Evolutionary conservation across 2,888 invertebrate genomes (phyloP), one percentile per base, ranked within the genome.

Genomic region (Patella pellucida): DNA sequence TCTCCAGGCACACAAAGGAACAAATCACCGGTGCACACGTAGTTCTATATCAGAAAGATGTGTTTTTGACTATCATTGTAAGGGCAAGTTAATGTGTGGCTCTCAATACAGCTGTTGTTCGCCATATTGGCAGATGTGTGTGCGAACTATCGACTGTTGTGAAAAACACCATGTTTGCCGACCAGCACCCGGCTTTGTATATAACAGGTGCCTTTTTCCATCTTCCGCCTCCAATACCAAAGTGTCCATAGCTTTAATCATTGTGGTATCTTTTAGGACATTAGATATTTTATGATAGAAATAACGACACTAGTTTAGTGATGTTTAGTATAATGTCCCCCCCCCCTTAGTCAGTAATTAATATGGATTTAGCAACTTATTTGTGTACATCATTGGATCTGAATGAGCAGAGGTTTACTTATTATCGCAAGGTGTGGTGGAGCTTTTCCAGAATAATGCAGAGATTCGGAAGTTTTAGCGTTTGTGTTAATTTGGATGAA

Each of bases 91-190:
- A 31, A 70, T 76, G 14, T 87, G 87, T 68, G 85, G 85, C n/a
- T 62, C 74, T 11, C 76, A 77, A n/a, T 85, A 82, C 74, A 81
- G 78, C 56, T 87, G 87, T 78, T 87, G 86, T 71, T 81, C 86
- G 0, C 85, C 86, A 3, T 86, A 81, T 71, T 86, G 87, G 87
- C 84, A 83, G n/a, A 82, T 83, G 12, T 87, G 87, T 74, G 78
- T 77, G 14, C 72, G 84, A 4, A 19, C 54, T 14, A 72, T 71
- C 1, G 85, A 87, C 73, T 87, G 87, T 75, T 87, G 87, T 77
- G 83, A 86, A 56, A 14, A 70, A 3, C 72, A 74, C 3, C 84
- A 85, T 68, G 78, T 83, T 11, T 87, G 87, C 69, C 73, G 82
- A 9, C 74, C 80, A 11, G 84, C 82, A 16, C 77, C 80, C 1